Evolutionary conservation across 2,888 invertebrate genomes (phyloP), one percentile per base, ranked within the genome.

Genomic region (Colletes collaris): DNA sequence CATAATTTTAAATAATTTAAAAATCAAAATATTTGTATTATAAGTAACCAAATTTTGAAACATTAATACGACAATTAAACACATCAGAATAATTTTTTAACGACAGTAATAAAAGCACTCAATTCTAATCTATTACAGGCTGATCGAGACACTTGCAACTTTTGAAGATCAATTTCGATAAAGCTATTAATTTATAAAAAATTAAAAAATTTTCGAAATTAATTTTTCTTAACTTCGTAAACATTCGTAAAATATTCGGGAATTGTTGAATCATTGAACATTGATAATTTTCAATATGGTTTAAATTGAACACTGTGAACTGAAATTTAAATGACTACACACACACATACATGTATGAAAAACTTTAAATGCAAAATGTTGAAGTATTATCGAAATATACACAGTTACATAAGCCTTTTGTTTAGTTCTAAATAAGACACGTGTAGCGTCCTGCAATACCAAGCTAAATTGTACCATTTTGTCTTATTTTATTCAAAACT

Each of bases 1-100:
- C 8, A 56, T 46, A 50, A 19, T 46, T 8, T 50, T 58, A 67
- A 75, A 53, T 53, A 67, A 67, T 53, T 67, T 37, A 16, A 65
- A 7, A 13, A 50, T 35, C 3, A n/a, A 19, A 56, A 56, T 11
- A 0, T 10, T 10, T 6, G 13, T 6, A 27, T 8, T 8, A 49
- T 49, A 3, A 44, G 8, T 7, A 50, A 40, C 40, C 4, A 2
- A 63, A 44, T 4, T 13, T 16, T 10, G 46, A 35, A 37, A 11
- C 10, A 49, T 35, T 49, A 11, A 16, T 53, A 16, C 2, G 27
- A 10, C 1, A 71, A 40, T 40, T 53, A 52, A 46, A 63, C 11
- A 3, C 35, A n/a, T 6, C 5, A 4, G 5, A 19, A 60, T 11
- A 13, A 16, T 35, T 46, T 44, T 53, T 10, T 46, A 50, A 19